Conservation (phyloP, 2,797 vertebrate species). For the Acanthurus tractus region DNA sequence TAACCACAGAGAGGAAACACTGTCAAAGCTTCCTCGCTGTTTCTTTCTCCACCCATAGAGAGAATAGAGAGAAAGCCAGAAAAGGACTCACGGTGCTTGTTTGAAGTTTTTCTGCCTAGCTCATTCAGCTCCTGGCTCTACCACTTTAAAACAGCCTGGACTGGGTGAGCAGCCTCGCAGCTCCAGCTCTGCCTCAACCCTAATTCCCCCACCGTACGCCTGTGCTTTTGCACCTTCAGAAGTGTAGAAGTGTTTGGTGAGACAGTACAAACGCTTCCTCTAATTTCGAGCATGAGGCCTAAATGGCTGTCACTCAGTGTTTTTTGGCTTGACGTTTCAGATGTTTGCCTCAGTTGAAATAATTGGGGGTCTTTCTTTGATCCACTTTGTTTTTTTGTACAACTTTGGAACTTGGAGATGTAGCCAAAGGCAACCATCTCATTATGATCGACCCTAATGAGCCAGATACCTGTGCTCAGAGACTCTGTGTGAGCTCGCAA, state of each 20-base stretch:
- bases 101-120: conserved; percentile 75
- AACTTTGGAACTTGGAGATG: conserved; percentile 49
- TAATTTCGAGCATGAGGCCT: conserved; percentile 48
- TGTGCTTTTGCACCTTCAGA: conserved; percentile 47
- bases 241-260: conserved; percentile 34
- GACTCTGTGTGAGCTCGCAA: conserved; percentile 29
- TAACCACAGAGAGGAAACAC: conserved; percentile 28
- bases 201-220: conserved; percentile 29
- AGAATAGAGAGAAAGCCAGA: conserved; percentile 37
- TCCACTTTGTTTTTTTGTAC: conserved; percentile 39
- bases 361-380: conserved; percentile 65
- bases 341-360: conserved; percentile 67
- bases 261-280: conserved; percentile 59
- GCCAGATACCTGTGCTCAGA: conserved; percentile 50
- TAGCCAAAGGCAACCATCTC: conserved; percentile 63
- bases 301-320: conserved; percentile 65
- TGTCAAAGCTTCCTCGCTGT: conserved; percentile 36
- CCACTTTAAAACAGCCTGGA: conserved; percentile 59
- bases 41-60: conserved; percentile 9
- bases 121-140: conserved; percentile 65
- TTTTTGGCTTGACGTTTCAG: conserved; percentile 53
- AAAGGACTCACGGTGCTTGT: conserved; percentile 49
- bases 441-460: conserved; percentile 76
- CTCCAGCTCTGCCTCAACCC: conserved; percentile 38
- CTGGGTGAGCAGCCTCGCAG: conserved; percentile 45